A percentile compares a stretch with the other conserved stretches of the same genome.
Evolutionary conservation across 2,797 vertebrate species (phyloP).

Genomic region (Lithobates pipiens): DNA sequence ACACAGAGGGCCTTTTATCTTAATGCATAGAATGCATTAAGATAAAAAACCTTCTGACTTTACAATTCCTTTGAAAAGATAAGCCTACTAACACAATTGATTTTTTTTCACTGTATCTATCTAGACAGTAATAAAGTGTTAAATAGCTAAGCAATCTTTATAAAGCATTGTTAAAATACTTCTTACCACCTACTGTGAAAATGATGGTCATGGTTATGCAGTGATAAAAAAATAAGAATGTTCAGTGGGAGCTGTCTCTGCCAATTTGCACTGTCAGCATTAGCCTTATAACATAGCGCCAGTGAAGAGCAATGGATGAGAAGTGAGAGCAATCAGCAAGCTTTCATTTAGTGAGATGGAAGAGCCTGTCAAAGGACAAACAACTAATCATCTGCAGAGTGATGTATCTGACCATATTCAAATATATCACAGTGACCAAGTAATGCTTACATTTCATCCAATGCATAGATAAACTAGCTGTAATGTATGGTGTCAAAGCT

Average conservation of each 20-base stretch:
- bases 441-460: slow-evolving; percentile 79
- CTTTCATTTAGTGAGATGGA: slow-evolving; percentile 90
- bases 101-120: too few relatives aligned
- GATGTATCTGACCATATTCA: slow-evolving; percentile 85
- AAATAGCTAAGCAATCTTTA: neutral
- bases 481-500: slow-evolving; percentile 87
- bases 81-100: neutral
- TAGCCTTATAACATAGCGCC: slow-evolving; percentile 82
- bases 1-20: too few relatives aligned
- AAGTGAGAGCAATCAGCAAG: slow-evolving; percentile 88
- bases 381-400: slow-evolving; percentile 90
- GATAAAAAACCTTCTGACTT: too few relatives aligned
- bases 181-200: slow-evolving; percentile 64
- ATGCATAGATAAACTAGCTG: slow-evolving; percentile 83
- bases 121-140: neutral
- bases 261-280: slow-evolving; percentile 79
- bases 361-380: slow-evolving; percentile 87
- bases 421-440: slow-evolving; percentile 89
- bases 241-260: slow-evolving; percentile 77
- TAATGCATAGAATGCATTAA: too few relatives aligned
- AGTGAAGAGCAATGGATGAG: slow-evolving; percentile 82
- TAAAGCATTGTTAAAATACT: slow-evolving; percentile 39
- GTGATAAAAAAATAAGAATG: slow-evolving; percentile 69
- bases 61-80: neutral
- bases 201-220: slow-evolving; percentile 53